These are phyloP conservation scores for Oscheius sp. DNA, from an alignment of 2,888 invertebrate species.

Conservation along the genomic window DNA sequence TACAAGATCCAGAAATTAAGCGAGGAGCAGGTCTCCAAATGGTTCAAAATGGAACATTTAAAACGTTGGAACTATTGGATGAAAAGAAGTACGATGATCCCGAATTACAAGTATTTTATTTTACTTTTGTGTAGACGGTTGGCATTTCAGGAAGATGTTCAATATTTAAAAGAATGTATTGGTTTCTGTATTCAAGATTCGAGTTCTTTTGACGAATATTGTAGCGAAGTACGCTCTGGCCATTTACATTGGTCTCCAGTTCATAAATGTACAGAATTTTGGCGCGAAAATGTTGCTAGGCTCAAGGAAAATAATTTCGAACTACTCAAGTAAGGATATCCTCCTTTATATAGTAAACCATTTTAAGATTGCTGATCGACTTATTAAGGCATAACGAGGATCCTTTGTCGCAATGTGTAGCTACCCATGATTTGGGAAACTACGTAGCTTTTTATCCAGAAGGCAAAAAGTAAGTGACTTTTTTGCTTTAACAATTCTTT, in stretches of 20 bases:
- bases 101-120: constrained; percentile 78
- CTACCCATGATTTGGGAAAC: constrained; percentile 97
- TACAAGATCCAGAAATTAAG: constrained; percentile 85
- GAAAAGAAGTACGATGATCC: constrained; percentile 97
- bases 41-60: constrained; percentile 96
- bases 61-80: constrained; percentile 89
- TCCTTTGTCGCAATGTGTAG: constrained; percentile 92
- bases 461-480: constrained; percentile 85
- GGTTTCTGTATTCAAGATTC: constrained; percentile 90
- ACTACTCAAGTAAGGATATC: constrained; percentile 78
- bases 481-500: constrained; percentile 35
- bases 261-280: constrained; percentile 97
- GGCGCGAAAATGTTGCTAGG: constrained; percentile 95
- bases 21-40: constrained; percentile 98
- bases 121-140: too few relatives aligned
- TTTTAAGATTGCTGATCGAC: constrained; percentile 82
- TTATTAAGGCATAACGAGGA: constrained; percentile 90
- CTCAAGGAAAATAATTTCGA: constrained; percentile 98
- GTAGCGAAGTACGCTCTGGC: constrained; percentile 91
- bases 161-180: constrained; percentile 89
- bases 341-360: background rate
- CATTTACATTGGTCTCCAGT: constrained; percentile 98
- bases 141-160: constrained; percentile 85
- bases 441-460: constrained; percentile 98
- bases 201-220: constrained; percentile 96